A percentile compares a stretch with the other conserved stretches of the same genome.
phyloP scores from a whole-genome alignment of 2,888 invertebrate species.

The Ashinkailepas kermadecensis region DNA sequence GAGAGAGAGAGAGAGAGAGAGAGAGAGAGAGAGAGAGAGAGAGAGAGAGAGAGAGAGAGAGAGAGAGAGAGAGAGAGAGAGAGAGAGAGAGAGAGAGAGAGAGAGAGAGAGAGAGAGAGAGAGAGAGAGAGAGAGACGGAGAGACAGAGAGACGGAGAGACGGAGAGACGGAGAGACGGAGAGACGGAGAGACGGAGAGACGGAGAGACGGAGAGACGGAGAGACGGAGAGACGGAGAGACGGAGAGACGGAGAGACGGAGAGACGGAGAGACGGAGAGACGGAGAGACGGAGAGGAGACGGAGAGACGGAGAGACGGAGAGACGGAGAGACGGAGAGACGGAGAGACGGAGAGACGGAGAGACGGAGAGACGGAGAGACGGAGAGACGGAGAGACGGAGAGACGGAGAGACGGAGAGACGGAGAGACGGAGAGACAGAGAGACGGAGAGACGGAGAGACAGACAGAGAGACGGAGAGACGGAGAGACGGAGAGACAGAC shows the following conservation, averaged over 20 bases:
- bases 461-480: too few relatives aligned
- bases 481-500: too few relatives aligned
- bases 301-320: not conserved
- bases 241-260: not conserved
- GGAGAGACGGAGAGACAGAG: too few relatives aligned
- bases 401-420: conserved; percentile 6
- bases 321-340: not conserved
- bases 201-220: too few relatives aligned
- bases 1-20: conserved; percentile 3
- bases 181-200: too few relatives aligned
- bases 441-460: too few relatives aligned
- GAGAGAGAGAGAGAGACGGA: not conserved
- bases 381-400: conserved; percentile 1
- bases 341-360: not conserved
- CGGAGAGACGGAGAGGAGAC: not conserved
- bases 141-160: not conserved
- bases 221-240: too few relatives aligned
- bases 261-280: not conserved
- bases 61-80: too few relatives aligned
- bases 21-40: not conserved
- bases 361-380: not conserved
- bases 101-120: not conserved
- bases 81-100: too few relatives aligned
- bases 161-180: too few relatives aligned
- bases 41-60: not conserved